Percentiles rank a stretch among this genome's conserved stretches.
These are phyloP conservation scores for Drosophila willistoni DNA, from an alignment of 1,140 invertebrate species.

Conservation along the genomic window DNA sequence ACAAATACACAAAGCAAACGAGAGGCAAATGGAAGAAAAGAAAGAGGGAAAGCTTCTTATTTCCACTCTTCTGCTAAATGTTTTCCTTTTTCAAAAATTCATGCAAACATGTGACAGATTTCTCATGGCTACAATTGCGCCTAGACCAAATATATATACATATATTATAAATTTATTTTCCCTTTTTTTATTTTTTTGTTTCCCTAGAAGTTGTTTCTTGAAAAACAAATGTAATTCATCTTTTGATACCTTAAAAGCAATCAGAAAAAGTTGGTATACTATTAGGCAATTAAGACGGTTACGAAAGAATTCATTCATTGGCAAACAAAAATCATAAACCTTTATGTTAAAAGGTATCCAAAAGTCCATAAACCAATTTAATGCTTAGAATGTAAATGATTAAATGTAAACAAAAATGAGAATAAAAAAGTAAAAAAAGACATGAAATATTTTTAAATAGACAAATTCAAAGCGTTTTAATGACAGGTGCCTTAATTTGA, in stretches of 20 bases:
- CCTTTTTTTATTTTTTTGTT: neutral
- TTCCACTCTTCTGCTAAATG: conserved; percentile 11
- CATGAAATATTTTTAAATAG: too few species aligned
- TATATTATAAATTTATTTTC: neutral
- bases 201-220: neutral
- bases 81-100: conserved; percentile 2
- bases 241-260: neutral
- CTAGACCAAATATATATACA: neutral
- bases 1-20: neutral
- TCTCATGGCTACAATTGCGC: conserved; percentile 17
- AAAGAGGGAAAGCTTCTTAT: conserved; percentile 16
- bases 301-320: too few species aligned
- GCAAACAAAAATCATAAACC: too few species aligned
- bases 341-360: too few species aligned
- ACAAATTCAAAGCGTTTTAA: too few species aligned
- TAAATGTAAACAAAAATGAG: too few species aligned
- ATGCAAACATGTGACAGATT: conserved; percentile 33
- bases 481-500: too few species aligned
- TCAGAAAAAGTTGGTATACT: too few species aligned
- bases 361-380: too few species aligned
- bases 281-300: too few species aligned
- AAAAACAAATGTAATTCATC: conserved; percentile 12
- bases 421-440: too few species aligned
- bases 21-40: neutral
- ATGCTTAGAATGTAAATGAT: too few species aligned